These are phyloP conservation scores for Malurus leucopterus DNA, from an alignment of 2,797 vertebrate genomes.

Conservation along the genomic window DNA sequence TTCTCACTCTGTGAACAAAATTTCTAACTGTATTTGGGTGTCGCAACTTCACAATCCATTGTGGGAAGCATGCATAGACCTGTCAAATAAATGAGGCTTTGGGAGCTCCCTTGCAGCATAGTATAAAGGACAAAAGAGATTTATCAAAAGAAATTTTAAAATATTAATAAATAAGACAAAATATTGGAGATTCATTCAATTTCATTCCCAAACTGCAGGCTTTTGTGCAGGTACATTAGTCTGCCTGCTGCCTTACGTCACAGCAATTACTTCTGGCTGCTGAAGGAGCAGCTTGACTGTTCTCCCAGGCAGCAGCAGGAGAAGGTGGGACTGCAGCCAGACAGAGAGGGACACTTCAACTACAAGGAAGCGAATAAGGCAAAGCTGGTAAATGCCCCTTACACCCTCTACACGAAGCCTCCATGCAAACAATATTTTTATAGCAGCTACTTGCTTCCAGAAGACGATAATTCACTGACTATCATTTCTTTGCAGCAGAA, in stretches of 20 bases:
- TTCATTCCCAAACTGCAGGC: background rate
- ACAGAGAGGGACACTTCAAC: background rate
- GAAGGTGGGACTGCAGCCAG: background rate
- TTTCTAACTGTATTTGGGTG: background rate
- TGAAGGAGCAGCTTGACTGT: background rate
- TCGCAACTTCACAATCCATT: background rate
- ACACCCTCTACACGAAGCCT: background rate
- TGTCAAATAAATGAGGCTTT: background rate
- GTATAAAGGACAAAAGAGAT: background rate
- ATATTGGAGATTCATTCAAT: background rate
- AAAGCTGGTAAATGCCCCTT: background rate
- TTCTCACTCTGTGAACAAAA: background rate
- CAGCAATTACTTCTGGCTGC: background rate
- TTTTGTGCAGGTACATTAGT: background rate
- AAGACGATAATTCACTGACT: background rate
- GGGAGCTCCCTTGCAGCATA: background rate
- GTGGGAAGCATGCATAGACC: background rate
- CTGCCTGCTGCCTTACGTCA: background rate
- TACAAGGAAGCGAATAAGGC: background rate
- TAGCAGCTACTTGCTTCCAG: background rate
- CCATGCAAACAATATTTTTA: background rate
- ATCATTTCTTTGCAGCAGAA: background rate
- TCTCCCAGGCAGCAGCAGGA: background rate
- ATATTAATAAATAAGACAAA: background rate
- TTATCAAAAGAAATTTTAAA: background rate